These are phyloP conservation scores for Ivindomyrus marchei DNA, from an alignment of 2,113 vertebrate species.

Conservation along the genomic window DNA sequence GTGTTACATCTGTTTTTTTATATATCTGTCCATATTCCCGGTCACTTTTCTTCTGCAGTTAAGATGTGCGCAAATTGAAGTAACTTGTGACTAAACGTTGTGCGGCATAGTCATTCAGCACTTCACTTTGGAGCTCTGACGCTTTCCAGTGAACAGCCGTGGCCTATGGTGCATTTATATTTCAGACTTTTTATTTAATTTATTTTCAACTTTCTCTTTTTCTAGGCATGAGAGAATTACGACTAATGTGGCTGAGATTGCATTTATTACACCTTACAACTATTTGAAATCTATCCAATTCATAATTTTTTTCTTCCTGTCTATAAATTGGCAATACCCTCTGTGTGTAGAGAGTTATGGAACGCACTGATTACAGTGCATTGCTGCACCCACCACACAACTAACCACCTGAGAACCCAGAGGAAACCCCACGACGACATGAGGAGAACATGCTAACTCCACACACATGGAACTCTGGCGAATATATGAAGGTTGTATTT, in stretches of 20 bases:
- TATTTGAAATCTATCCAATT: background rate
- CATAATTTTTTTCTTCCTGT: background rate
- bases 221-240: background rate
- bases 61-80: constrained; percentile 23
- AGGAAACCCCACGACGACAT: too few species aligned
- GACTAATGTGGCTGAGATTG: background rate
- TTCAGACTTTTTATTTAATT: background rate
- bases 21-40: constrained; percentile 9
- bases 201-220: background rate
- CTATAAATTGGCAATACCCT: background rate
- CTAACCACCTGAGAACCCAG: too few species aligned
- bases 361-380: too few species aligned
- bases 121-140: background rate
- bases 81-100: constrained; percentile 31
- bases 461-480: too few species aligned
- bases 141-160: background rate
- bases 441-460: too few species aligned
- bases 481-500: too few species aligned
- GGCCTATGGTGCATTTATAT: background rate
- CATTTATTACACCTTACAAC: background rate
- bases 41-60: constrained; percentile 28
- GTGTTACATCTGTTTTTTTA: constrained; percentile 22
- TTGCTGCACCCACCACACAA: too few species aligned
- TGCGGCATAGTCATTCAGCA: background rate
- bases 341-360: background rate